phyloP scores from a whole-genome alignment of 2,797 vertebrate species.

The Pipistrellus pygmaeus region DNA sequence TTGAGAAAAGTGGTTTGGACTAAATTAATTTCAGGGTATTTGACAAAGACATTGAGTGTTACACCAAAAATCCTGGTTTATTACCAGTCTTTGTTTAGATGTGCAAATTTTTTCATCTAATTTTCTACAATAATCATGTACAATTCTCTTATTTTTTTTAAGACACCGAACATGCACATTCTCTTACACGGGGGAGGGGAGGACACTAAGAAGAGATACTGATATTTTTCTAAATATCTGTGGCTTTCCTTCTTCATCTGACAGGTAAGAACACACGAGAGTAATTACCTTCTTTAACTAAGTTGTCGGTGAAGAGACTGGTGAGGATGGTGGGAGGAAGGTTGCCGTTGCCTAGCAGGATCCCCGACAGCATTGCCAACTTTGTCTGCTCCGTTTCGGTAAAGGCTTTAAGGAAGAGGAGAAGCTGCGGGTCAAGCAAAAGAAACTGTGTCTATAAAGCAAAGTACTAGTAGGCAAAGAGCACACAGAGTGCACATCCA shows the following conservation, averaged over 20 bases:
- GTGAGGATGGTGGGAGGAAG: slow-evolving; percentile 93
- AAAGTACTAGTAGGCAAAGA: neutral
- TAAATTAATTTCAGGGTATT: neutral
- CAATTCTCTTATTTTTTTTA: neutral
- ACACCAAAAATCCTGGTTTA: neutral
- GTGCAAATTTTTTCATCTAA: neutral
- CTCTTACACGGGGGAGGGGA: neutral
- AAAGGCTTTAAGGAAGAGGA: slow-evolving; percentile 96
- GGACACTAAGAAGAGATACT: neutral
- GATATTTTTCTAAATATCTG: neutral
- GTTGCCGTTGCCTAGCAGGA: slow-evolving; percentile 91
- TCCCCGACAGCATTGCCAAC: slow-evolving; percentile 94
- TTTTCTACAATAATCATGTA: neutral
- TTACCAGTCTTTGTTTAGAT: neutral
- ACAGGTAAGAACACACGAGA: neutral
- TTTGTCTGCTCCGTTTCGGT: slow-evolving; percentile 94
- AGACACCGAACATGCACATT: neutral
- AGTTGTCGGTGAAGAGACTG: slow-evolving; percentile 94
- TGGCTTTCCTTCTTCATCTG: neutral
- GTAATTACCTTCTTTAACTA: slow-evolving; percentile 94
- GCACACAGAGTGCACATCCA: neutral
- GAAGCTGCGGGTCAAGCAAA: slow-evolving; percentile 88
- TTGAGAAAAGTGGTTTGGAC: neutral
- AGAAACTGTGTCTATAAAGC: slow-evolving; percentile 49
- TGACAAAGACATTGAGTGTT: neutral